phyloP scores from a whole-genome alignment of 2,888 invertebrate genomes.

The Himalopsyche japonica region DNA sequence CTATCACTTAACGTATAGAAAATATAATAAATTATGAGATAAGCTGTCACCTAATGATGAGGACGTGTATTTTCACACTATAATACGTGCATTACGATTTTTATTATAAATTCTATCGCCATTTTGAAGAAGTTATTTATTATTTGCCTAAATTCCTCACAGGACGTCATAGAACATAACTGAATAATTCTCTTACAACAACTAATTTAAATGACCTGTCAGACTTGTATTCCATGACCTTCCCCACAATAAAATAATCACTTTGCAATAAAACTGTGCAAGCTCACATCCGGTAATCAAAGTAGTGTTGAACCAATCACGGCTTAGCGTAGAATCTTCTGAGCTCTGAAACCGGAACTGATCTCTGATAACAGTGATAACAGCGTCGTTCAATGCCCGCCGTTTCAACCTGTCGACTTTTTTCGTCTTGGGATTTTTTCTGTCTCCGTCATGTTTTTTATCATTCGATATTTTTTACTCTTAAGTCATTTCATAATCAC shows the following conservation, averaged over 20 bases:
- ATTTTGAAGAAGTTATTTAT: no score
- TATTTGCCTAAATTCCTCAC: no score
- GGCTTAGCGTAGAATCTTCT: neutral
- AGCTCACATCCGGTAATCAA: neutral
- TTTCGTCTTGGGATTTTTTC: neutral
- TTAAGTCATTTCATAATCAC: constrained; percentile 20
- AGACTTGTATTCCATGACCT: neutral
- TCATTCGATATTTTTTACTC: neutral
- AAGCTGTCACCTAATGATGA: no score
- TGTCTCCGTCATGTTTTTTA: neutral
- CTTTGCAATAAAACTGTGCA: neutral
- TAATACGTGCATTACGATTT: no score
- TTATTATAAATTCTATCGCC: no score
- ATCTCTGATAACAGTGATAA: neutral
- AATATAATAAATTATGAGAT: no score
- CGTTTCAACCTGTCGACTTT: neutral
- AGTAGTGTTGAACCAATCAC: neutral
- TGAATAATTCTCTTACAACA: neutral
- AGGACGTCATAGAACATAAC: no score
- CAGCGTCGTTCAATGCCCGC: neutral
- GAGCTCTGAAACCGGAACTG: neutral
- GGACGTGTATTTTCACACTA: no score
- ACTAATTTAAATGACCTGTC: neutral
- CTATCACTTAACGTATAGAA: no score
- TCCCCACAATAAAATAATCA: neutral